Percentiles rank a stretch among this genome's conserved stretches.
Evolutionary conservation across 2,113 vertebrate species (phyloP).

Genomic region (Centropristis striata): DNA sequence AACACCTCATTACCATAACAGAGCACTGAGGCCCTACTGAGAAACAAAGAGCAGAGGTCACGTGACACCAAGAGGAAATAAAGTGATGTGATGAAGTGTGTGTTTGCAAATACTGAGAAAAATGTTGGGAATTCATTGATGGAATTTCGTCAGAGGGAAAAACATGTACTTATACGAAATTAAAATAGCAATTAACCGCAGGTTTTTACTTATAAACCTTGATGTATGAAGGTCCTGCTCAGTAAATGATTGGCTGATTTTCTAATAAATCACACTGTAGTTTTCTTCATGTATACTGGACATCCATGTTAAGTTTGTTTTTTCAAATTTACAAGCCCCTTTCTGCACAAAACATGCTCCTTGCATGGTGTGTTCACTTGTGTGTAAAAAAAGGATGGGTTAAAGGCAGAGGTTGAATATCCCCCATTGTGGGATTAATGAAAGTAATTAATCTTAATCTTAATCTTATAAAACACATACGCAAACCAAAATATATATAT

Average conservation of each 20-base stretch:
- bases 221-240: neutral
- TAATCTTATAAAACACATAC: no score
- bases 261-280: neutral
- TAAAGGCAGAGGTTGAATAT: no score
- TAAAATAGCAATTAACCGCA: no score
- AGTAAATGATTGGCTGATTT: neutral
- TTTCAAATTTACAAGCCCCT: no score
- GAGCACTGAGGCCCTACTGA: neutral
- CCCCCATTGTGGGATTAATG: no score
- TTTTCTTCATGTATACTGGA: neutral
- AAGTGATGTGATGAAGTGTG: conserved; percentile 27
- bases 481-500: no score
- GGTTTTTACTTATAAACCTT: neutral
- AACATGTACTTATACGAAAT: neutral
- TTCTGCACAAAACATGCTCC: no score
- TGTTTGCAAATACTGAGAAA: conserved; percentile 17
- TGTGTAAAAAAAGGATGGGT: no score
- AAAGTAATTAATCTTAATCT: no score
- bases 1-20: conserved; percentile 59
- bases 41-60: conserved; percentile 40
- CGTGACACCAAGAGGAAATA: conserved; percentile 15
- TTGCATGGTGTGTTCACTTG: no score
- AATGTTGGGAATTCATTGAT: conserved; percentile 14
- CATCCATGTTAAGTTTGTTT: no score
- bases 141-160: neutral